Percentiles rank a stretch among this genome's conserved stretches.
Conservation (phyloP, 53 echinoderm and acorn worm species). For the Patiria pectinifera region DNA sequence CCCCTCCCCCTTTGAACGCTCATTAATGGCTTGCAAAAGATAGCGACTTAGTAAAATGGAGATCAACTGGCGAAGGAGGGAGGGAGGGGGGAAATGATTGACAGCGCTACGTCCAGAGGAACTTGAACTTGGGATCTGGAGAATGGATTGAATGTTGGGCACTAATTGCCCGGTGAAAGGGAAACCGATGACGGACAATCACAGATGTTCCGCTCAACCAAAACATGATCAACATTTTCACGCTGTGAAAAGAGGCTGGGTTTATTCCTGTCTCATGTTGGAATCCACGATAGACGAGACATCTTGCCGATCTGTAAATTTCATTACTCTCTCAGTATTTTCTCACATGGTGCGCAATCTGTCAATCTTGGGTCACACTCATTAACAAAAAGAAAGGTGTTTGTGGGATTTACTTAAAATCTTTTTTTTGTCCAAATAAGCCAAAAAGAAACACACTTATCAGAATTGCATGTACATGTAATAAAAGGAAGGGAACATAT, state of each 20-base stretch:
- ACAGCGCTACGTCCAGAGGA: not conserved
- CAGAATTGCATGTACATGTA: no score
- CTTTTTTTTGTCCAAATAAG: no score
- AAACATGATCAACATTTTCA: not conserved
- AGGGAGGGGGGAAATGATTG: conserved; percentile 1
- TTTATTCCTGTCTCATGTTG: not conserved
- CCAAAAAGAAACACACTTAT: no score
- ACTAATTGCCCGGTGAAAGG: conserved; percentile 20
- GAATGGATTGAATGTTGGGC: conserved; percentile 6
- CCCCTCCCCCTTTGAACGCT: not conserved
- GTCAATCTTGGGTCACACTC: no score
- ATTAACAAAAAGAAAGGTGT: no score
- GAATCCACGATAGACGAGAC: not conserved
- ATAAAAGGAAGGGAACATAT: no score
- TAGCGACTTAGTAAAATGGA: not conserved
- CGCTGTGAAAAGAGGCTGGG: not conserved
- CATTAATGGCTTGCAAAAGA: not conserved
- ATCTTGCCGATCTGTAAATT: not conserved
- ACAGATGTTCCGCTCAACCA: not conserved
- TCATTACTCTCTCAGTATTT: not conserved
- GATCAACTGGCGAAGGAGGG: not conserved
- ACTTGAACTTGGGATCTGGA: conserved; percentile 12
- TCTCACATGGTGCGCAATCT: no score
- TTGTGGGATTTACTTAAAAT: no score
- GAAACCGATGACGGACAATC: conserved; percentile 1